A percentile compares a stretch with the other conserved stretches of the same genome.
phyloP scores from a whole-genome alignment of 2,888 invertebrate genomes.

The Hyposoter dolosus region DNA sequence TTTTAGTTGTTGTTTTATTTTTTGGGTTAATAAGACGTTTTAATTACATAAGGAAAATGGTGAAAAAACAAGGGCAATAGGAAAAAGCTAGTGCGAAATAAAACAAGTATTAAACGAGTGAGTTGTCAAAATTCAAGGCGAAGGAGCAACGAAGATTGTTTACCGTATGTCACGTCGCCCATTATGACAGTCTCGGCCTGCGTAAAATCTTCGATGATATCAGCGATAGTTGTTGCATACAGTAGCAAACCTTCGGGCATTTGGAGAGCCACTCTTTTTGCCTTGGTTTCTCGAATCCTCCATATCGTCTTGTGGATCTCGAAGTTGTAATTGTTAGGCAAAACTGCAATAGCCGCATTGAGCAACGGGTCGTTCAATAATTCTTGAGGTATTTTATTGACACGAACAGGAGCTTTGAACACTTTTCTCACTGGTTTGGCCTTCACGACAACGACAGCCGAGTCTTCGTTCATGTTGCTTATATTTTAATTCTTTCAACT shows the following conservation, averaged over 20 bases:
- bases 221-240: conserved; percentile 96
- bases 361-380: conserved; percentile 91
- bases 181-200: conserved; percentile 97
- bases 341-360: conserved; percentile 89
- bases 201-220: conserved; percentile 96
- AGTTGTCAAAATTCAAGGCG: conserved; percentile 17
- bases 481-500: not conserved
- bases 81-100: too few species aligned
- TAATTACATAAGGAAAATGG: too few species aligned
- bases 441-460: conserved; percentile 88
- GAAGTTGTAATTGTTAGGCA: conserved; percentile 98
- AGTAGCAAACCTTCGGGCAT: conserved; percentile 98
- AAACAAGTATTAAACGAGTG: not conserved
- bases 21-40: not conserved
- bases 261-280: conserved; percentile 96
- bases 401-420: conserved; percentile 90
- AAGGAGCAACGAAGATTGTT: conserved; percentile 28
- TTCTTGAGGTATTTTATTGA: conserved; percentile 93
- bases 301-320: conserved; percentile 99
- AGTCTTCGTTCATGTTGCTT: conserved; percentile 77
- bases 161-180: conserved; percentile 99
- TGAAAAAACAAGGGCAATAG: too few species aligned
- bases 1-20: too few species aligned
- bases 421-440: conserved; percentile 93
- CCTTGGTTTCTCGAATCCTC: conserved; percentile 94